Percentiles rank a stretch among this genome's conserved stretches.
Evolutionary conservation across 2,888 invertebrate genomes (phyloP).

Genomic region (Heteropelma amictum): DNA sequence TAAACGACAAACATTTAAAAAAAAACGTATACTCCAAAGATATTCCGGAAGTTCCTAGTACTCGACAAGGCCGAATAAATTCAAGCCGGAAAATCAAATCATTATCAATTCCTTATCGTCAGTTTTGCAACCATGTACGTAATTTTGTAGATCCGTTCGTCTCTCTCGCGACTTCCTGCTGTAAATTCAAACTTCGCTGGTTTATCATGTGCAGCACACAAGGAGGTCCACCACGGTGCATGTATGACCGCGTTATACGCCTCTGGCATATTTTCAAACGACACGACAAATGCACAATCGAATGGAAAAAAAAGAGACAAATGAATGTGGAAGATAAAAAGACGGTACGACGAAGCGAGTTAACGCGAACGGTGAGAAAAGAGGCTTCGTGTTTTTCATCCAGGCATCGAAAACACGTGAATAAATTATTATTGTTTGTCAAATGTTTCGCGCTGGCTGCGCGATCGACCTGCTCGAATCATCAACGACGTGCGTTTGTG

Average conservation of each 20-base stretch:
- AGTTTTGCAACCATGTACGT: neutral
- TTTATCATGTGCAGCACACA: neutral
- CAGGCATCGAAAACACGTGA: conserved; percentile 74
- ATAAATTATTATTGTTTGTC: conserved; percentile 78
- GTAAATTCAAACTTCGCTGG: conserved; percentile 32
- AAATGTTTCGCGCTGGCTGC: conserved; percentile 69
- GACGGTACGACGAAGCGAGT: conserved; percentile 1
- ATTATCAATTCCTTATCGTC: conserved; percentile 25
- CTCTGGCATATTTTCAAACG: conserved; percentile 5
- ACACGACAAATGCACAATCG: conserved; percentile 36
- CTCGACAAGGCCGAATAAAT: neutral
- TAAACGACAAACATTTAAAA: conserved; percentile 51
- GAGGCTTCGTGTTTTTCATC: conserved; percentile 35
- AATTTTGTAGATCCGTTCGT: neutral
- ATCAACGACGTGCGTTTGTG: too few species aligned
- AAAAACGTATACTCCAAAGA: conserved; percentile 25
- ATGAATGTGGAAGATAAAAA: neutral
- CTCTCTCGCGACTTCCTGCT: conserved; percentile 32
- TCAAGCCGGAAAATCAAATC: conserved; percentile 27
- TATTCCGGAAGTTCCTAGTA: conserved; percentile 1
- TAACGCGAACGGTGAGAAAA: conserved; percentile 10
- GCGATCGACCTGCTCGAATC: conserved; percentile 54
- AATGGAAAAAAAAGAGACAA: conserved; percentile 10
- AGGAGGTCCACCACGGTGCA: neutral
- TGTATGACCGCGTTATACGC: conserved; percentile 8